phyloP scores from a whole-genome alignment of 1,140 invertebrate species.

The Aphidius gifuensis region DNA sequence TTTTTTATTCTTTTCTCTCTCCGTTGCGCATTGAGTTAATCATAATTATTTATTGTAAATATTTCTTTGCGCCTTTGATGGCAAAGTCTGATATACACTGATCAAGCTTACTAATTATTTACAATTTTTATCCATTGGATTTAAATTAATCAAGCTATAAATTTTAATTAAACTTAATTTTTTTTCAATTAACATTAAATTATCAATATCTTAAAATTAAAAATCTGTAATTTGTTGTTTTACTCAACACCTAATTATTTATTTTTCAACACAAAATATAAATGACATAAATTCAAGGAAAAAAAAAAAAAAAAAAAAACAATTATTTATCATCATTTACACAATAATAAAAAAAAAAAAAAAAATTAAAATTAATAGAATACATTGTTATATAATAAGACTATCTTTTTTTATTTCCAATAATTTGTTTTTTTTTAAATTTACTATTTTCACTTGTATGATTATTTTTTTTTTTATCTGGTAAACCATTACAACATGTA shows the following conservation, averaged over 20 bases:
- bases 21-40: no score
- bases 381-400: conserved; percentile 43
- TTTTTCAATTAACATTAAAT: neutral
- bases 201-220: neutral
- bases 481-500: conserved; percentile 55
- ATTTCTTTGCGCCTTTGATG: neutral
- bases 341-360: neutral
- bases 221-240: neutral
- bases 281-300: neutral
- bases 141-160: no score
- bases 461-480: conserved; percentile 47
- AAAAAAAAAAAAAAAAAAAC: neutral
- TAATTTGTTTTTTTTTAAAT: conserved; percentile 39
- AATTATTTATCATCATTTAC: neutral
- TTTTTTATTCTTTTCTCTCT: neutral
- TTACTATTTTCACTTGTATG: conserved; percentile 44
- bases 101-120: conserved; percentile 30
- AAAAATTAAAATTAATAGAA: conserved; percentile 22
- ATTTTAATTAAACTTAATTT: no score
- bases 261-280: neutral
- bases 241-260: no score
- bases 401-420: conserved; percentile 51
- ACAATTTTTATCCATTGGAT: conserved; percentile 10
- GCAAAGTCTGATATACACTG: conserved; percentile 25
- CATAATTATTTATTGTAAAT: neutral